Conservation (phyloP, 2,888 invertebrate genomes). For the Uloborus plumipes region DNA sequence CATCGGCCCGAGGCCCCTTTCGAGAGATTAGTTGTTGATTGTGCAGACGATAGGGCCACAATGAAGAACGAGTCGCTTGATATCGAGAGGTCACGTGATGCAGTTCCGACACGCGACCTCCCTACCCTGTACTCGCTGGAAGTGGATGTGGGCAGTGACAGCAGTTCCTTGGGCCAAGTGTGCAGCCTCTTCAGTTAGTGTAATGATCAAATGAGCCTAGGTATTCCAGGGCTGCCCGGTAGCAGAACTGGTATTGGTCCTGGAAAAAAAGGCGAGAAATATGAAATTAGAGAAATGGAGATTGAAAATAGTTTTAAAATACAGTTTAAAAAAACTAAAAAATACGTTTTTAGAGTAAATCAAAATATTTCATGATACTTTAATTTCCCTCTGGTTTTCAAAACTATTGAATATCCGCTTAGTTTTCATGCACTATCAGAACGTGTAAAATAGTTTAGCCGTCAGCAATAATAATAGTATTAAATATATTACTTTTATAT, state of each 20-base stretch:
- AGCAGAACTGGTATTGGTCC: constrained; percentile 99
- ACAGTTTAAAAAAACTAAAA: too few relatives aligned
- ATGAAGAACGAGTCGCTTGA: constrained; percentile 27
- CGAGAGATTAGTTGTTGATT: constrained; percentile 35
- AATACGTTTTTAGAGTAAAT: too few relatives aligned
- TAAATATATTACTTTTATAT: too few relatives aligned
- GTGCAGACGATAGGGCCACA: constrained; percentile 53
- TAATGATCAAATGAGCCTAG: constrained; percentile 98
- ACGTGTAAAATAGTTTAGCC: too few relatives aligned
- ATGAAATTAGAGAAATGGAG: background rate
- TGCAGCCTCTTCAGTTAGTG: constrained; percentile 58
- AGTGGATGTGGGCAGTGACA: constrained; percentile 42
- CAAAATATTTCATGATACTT: too few relatives aligned
- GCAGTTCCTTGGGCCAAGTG: constrained; percentile 46
- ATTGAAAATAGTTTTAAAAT: too few relatives aligned
- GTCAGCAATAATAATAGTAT: too few relatives aligned
- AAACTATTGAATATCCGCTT: too few relatives aligned
- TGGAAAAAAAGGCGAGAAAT: constrained; percentile 9
- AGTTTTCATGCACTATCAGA: too few relatives aligned
- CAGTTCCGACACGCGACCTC: constrained; percentile 15
- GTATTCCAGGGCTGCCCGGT: constrained; percentile 98
- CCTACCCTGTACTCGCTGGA: constrained; percentile 49
- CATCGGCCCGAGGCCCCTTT: constrained; percentile 9
- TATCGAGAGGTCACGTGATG: constrained; percentile 24
- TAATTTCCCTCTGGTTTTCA: too few relatives aligned